These are phyloP conservation scores for Papilio demoleus DNA, from an alignment of 2,888 invertebrate species.

Conservation along the genomic window DNA sequence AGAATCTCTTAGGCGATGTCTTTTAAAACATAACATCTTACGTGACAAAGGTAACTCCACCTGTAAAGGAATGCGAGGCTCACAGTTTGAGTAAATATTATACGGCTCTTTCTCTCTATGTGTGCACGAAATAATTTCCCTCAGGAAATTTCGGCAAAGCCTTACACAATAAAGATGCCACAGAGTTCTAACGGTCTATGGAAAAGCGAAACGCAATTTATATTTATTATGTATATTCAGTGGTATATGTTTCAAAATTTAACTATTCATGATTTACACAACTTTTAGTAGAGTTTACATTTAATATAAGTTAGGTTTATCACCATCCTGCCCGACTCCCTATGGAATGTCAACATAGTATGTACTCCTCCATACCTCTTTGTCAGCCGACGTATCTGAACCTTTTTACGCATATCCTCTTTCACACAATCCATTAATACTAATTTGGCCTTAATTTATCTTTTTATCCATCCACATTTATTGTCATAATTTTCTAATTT, in stretches of 20 bases:
- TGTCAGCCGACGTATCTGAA: no score
- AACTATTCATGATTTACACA: not conserved
- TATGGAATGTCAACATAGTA: no score
- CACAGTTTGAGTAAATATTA: constrained; percentile 16
- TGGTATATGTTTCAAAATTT: not conserved
- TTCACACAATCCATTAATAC: no score
- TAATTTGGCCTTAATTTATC: no score
- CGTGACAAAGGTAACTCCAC: not conserved
- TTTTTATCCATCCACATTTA: no score
- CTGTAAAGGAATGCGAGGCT: not conserved
- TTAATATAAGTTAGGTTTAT: not conserved
- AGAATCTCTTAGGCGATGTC: not conserved
- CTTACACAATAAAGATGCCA: constrained; percentile 10
- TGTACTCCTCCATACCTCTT: no score
- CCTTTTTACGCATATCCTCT: no score
- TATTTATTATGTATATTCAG: constrained; percentile 1
- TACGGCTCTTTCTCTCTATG: not conserved
- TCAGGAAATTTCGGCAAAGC: constrained; percentile 18
- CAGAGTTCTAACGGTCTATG: not conserved
- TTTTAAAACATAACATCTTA: not conserved
- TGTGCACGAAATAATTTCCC: constrained; percentile 19
- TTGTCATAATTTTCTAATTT: no score
- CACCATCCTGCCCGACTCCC: no score
- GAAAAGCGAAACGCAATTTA: constrained; percentile 6
- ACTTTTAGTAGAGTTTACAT: not conserved